Evolutionary conservation across 2,797 vertebrate genomes (phyloP).

Genomic region (Triplophysa yarkandensis): DNA sequence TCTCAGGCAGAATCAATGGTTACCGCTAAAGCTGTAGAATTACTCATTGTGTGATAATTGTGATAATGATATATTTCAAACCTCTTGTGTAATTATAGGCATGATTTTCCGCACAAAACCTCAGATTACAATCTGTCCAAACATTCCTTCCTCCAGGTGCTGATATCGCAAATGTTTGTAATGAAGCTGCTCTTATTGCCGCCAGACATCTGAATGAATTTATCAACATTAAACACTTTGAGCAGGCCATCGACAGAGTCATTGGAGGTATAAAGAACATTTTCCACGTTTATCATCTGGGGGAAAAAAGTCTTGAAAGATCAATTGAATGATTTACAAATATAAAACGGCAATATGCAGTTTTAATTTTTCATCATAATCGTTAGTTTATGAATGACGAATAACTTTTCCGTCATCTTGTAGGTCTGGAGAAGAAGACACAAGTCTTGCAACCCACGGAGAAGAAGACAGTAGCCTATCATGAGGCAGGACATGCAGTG

Average conservation of each 20-base stretch:
- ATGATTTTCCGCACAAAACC: neutral
- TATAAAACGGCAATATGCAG: too few species aligned
- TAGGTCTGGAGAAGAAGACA: conserved; percentile 83
- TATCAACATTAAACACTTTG: conserved; percentile 74
- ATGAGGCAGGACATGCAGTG: conserved; percentile 77
- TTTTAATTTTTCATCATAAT: too few species aligned
- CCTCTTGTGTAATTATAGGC: neutral
- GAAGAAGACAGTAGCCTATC: conserved; percentile 78
- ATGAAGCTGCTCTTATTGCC: conserved; percentile 79
- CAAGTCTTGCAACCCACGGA: conserved; percentile 79
- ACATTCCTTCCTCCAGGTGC: conserved; percentile 60
- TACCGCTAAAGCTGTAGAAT: neutral
- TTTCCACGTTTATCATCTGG: neutral
- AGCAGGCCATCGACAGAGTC: conserved; percentile 81
- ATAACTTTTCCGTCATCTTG: neutral
- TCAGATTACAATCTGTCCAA: neutral
- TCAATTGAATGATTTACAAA: too few species aligned
- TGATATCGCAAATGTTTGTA: conserved; percentile 79
- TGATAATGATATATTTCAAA: neutral
- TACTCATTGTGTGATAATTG: neutral
- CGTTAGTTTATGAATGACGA: too few species aligned
- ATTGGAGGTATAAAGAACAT: conserved; percentile 72
- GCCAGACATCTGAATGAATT: conserved; percentile 68
- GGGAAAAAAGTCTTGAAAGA: neutral
- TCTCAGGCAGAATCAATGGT: neutral